A percentile compares a stretch with the other conserved stretches of the same genome.
Evolutionary conservation across 2,888 invertebrate species (phyloP).

Genomic region (Drosophila parthenogenetica): DNA sequence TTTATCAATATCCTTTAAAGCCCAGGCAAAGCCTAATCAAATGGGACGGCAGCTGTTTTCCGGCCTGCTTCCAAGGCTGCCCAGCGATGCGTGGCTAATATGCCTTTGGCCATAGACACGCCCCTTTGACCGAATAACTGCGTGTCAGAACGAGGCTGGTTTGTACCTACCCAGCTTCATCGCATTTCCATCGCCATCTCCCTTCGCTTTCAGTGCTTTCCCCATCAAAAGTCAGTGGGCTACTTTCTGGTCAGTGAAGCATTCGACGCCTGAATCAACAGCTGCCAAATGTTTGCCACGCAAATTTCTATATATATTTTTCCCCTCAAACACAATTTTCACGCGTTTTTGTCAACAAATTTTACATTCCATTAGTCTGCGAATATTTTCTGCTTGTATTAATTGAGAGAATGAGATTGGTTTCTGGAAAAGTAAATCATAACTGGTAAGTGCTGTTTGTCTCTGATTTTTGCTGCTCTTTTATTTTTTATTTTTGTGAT

Average conservation of each 20-base stretch:
- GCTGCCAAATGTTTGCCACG: slow-evolving; percentile 67
- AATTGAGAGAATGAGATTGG: slow-evolving; percentile 37
- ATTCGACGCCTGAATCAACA: slow-evolving; percentile 68
- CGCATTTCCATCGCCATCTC: not conserved
- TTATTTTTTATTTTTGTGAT: slow-evolving; percentile 7
- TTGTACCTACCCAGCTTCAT: slow-evolving; percentile 14
- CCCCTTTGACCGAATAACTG: slow-evolving; percentile 67
- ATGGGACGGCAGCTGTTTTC: slow-evolving; percentile 71
- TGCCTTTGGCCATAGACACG: slow-evolving; percentile 59
- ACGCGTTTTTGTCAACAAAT: slow-evolving; percentile 72
- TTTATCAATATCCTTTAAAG: slow-evolving; percentile 78
- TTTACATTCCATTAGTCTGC: slow-evolving; percentile 69
- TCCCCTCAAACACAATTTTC: slow-evolving; percentile 41
- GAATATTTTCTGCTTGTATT: slow-evolving; percentile 25
- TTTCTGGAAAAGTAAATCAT: slow-evolving; percentile 20
- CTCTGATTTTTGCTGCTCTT: slow-evolving; percentile 3
- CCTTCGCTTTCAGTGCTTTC: not conserved
- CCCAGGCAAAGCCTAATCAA: slow-evolving; percentile 70
- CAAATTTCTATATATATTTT: slow-evolving; percentile 63
- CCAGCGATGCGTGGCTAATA: slow-evolving; percentile 75
- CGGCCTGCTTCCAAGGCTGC: slow-evolving; percentile 50
- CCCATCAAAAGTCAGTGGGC: slow-evolving; percentile 14
- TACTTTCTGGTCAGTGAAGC: slow-evolving; percentile 66
- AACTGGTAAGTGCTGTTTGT: slow-evolving; percentile 28
- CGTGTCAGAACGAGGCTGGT: slow-evolving; percentile 47